These are phyloP conservation scores for Dasypolia templi DNA, from an alignment of 2,888 invertebrate genomes.

Conservation along the genomic window DNA sequence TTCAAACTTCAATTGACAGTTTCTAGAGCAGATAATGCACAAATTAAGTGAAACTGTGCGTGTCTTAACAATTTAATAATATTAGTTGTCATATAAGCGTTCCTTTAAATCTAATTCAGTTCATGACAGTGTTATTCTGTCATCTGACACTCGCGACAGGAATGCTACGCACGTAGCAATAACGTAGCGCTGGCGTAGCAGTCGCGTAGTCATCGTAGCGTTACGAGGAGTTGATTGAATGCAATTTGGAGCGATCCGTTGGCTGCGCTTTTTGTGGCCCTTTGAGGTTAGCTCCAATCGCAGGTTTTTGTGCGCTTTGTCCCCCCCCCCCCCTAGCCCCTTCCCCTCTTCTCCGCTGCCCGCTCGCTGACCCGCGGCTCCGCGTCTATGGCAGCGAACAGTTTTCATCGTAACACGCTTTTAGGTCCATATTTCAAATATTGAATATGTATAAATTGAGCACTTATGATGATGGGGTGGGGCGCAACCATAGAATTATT, in stretches of 20 bases:
- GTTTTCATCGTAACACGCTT: slow-evolving; percentile 11
- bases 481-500: neutral
- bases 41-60: neutral
- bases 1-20: neutral
- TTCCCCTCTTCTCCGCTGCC: neutral
- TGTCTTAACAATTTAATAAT: too few relatives aligned
- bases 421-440: slow-evolving; percentile 1
- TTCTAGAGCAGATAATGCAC: neutral
- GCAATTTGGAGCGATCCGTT: slow-evolving; percentile 50
- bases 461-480: slow-evolving; percentile 16
- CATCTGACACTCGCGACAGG: too few relatives aligned
- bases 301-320: slow-evolving; percentile 39
- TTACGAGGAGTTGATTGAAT: slow-evolving; percentile 48
- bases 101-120: neutral
- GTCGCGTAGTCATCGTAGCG: slow-evolving; percentile 34
- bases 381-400: neutral
- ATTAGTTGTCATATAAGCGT: neutral
- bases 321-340: neutral
- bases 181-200: slow-evolving; percentile 35
- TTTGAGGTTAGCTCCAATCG: slow-evolving; percentile 59
- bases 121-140: neutral
- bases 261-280: slow-evolving; percentile 51
- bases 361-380: slow-evolving; percentile 5
- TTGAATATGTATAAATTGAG: slow-evolving; percentile 19
- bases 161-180: slow-evolving; percentile 37